These are phyloP conservation scores for Neotoma lepida DNA, from an alignment of 2,113 vertebrate species.

Conservation along the genomic window DNA sequence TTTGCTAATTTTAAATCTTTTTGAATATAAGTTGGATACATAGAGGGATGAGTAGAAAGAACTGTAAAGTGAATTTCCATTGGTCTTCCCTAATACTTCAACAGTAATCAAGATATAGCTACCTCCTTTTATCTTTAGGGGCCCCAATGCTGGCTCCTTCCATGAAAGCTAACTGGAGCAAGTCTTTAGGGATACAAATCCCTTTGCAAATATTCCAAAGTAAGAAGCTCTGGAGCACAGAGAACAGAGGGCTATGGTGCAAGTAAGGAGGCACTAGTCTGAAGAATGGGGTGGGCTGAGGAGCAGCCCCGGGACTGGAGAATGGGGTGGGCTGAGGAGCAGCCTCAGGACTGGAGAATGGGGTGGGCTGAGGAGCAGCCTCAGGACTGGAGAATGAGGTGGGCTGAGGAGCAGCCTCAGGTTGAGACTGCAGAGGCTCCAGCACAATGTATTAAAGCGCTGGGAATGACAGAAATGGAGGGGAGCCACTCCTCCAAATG, in stretches of 20 bases:
- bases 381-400: too few relatives aligned
- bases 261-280: neutral
- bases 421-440: neutral
- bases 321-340: neutral
- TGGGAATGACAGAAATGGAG: neutral
- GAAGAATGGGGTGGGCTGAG: neutral
- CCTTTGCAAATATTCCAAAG: neutral
- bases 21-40: neutral
- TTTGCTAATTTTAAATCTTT: conserved; percentile 3
- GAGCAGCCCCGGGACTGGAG: too few relatives aligned
- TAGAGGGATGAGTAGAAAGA: neutral
- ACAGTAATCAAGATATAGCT: neutral
- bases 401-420: too few relatives aligned
- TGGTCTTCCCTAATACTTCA: neutral
- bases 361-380: neutral
- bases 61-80: neutral
- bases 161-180: neutral
- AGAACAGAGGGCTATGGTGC: neutral
- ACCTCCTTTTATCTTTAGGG: neutral
- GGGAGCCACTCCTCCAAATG: neutral
- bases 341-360: neutral
- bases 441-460: neutral
- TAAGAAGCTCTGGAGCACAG: too few relatives aligned
- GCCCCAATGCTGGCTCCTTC: too few relatives aligned
- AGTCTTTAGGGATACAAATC: neutral